These are phyloP conservation scores for Porites lobata DNA, from an alignment of 92 coral and sea anemone species.

Conservation along the genomic window DNA sequence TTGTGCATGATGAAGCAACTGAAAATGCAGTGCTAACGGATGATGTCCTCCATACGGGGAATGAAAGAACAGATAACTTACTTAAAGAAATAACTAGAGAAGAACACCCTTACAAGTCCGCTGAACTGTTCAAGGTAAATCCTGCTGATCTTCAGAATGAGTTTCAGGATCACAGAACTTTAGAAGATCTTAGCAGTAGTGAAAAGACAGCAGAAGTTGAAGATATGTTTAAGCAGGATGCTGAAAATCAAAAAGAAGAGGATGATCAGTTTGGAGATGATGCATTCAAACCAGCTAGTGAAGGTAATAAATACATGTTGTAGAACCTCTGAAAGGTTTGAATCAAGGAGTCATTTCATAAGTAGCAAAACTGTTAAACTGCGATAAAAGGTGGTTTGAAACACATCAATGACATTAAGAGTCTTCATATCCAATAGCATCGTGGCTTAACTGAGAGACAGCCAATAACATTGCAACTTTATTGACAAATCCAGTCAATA, in stretches of 20 bases:
- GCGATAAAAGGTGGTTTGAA: too few relatives aligned
- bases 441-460: too few relatives aligned
- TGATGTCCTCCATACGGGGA: slow-evolving; percentile 37
- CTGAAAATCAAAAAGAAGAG: slow-evolving; percentile 46
- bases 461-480: too few relatives aligned
- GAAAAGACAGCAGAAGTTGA: slow-evolving; percentile 23
- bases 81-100: slow-evolving; percentile 48
- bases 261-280: slow-evolving; percentile 76
- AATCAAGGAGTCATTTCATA: too few relatives aligned
- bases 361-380: too few relatives aligned
- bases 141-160: slow-evolving; percentile 47
- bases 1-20: slow-evolving; percentile 69
- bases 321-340: not conserved
- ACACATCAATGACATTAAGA: too few relatives aligned
- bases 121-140: slow-evolving; percentile 38
- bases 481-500: too few relatives aligned
- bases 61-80: slow-evolving; percentile 56
- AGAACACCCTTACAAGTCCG: slow-evolving; percentile 32
- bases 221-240: slow-evolving; percentile 24
- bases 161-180: slow-evolving; percentile 15
- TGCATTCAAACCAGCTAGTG: slow-evolving; percentile 71
- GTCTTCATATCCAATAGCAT: too few relatives aligned
- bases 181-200: slow-evolving; percentile 8
- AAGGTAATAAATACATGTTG: slow-evolving; percentile 56
- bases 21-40: slow-evolving; percentile 53